phyloP scores from a whole-genome alignment of 2,888 invertebrate genomes.

The Amphipyra tragopoginis region DNA sequence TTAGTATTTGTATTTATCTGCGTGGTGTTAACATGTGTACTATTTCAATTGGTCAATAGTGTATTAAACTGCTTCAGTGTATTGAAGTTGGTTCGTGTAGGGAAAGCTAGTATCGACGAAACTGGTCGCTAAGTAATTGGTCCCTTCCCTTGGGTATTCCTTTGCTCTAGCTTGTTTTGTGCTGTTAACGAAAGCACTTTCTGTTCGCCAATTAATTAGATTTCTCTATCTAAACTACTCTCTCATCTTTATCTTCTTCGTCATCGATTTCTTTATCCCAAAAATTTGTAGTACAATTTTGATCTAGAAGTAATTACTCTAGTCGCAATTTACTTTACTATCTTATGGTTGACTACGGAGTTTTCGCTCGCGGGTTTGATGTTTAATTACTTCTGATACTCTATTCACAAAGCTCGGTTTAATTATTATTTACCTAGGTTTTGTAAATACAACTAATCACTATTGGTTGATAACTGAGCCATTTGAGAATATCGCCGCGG shows the following conservation, averaged over 20 bases:
- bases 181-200: constrained; percentile 72
- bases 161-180: constrained; percentile 71
- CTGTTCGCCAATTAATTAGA: constrained; percentile 73
- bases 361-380: constrained; percentile 26
- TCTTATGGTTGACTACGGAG: constrained; percentile 12
- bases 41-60: constrained; percentile 52
- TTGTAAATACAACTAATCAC: background rate
- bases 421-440: constrained; percentile 35
- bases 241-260: constrained; percentile 41
- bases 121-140: constrained; percentile 83
- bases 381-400: constrained; percentile 49
- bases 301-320: background rate
- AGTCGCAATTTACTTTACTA: background rate
- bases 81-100: constrained; percentile 52
- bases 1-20: constrained; percentile 16
- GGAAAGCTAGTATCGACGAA: constrained; percentile 73
- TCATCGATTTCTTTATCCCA: constrained; percentile 35
- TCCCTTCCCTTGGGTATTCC: constrained; percentile 73
- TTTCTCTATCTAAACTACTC: constrained; percentile 61
- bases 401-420: constrained; percentile 29
- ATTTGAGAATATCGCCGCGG: too few relatives aligned
- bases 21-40: background rate
- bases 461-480: too few relatives aligned
- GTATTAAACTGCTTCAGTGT: constrained; percentile 45
- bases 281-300: constrained; percentile 2